phyloP scores from a whole-genome alignment of 2,888 invertebrate species.

The Brachyptera putata region DNA sequence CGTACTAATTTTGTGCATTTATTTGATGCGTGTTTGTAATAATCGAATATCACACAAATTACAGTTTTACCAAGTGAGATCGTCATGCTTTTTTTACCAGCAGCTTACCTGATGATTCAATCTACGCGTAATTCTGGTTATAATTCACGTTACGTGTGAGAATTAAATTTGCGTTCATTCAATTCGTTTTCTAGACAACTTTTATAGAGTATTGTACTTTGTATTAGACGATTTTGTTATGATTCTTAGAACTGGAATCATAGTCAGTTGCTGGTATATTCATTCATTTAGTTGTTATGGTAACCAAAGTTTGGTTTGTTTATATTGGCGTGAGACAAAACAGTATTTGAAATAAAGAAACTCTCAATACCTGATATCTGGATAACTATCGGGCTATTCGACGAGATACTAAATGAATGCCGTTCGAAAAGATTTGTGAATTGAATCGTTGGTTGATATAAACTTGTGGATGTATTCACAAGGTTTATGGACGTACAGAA shows the following conservation, averaged over 20 bases:
- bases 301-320: neutral
- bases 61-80: too few species aligned
- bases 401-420: neutral
- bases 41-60: too few species aligned
- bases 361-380: conserved; percentile 31
- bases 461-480: neutral
- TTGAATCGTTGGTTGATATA: too few species aligned
- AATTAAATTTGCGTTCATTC: too few species aligned
- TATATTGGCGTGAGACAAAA: neutral
- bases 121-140: too few species aligned
- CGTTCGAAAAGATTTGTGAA: neutral
- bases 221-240: too few species aligned
- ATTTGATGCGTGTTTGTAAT: too few species aligned
- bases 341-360: neutral
- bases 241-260: neutral
- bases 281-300: neutral
- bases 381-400: conserved; percentile 28
- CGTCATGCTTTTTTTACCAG: too few species aligned
- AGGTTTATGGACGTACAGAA: neutral
- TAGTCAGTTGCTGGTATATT: neutral
- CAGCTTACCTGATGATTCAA: too few species aligned
- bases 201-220: neutral
- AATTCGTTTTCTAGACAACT: too few species aligned
- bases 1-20: too few species aligned
- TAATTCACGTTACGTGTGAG: too few species aligned